Conservation (phyloP, 1,140 invertebrate species). For the Grapholita molesta region DNA sequence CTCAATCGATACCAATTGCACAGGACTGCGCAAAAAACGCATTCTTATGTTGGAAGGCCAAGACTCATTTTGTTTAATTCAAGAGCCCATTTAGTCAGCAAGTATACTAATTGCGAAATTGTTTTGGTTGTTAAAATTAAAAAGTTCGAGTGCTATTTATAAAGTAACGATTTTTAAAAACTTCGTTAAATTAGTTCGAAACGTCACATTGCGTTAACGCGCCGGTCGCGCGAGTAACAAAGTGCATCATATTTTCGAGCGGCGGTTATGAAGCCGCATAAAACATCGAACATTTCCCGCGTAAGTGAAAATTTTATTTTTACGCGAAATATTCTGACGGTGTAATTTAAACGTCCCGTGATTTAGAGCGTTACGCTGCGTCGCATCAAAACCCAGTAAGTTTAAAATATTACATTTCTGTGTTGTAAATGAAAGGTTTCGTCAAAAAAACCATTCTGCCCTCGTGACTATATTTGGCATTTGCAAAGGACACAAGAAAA, state of each 20-base stretch:
- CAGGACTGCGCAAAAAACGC: too few relatives aligned
- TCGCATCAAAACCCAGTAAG: not conserved
- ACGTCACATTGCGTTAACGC: slow-evolving; percentile 17
- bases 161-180: not conserved
- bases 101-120: too few relatives aligned
- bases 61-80: too few relatives aligned
- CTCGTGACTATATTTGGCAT: too few relatives aligned
- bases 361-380: slow-evolving; percentile 48
- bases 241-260: slow-evolving; percentile 50
- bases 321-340: slow-evolving; percentile 49
- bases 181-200: slow-evolving; percentile 9
- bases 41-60: too few relatives aligned
- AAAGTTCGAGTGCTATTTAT: not conserved
- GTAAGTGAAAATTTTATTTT: slow-evolving; percentile 61
- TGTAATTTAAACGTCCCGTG: slow-evolving; percentile 62
- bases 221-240: slow-evolving; percentile 28
- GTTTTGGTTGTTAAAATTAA: not conserved
- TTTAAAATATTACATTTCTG: not conserved
- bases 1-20: too few relatives aligned
- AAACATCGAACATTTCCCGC: slow-evolving; percentile 58
- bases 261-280: slow-evolving; percentile 54
- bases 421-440: not conserved
- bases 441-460: not conserved
- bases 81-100: too few relatives aligned
- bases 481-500: too few relatives aligned